Percentiles rank a stretch among this genome's conserved stretches.
Conservation (phyloP, 2,113 vertebrate species). For the Tupaia chinensis region DNA sequence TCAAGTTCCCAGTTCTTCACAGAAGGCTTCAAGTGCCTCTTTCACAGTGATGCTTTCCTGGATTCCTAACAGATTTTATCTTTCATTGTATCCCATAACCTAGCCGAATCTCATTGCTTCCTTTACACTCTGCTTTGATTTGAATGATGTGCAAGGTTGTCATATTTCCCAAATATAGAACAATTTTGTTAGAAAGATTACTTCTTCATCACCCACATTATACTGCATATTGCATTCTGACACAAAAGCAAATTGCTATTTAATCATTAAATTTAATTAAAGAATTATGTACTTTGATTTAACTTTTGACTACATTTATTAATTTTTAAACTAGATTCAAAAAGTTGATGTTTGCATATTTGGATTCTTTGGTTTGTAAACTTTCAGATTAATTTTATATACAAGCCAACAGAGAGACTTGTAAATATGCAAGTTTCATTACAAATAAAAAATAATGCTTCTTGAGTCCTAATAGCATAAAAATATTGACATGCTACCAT, state of each 20-base stretch:
- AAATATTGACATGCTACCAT: not conserved
- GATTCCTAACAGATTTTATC: not conserved
- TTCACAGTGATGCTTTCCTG: not conserved
- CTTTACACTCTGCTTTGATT: not conserved
- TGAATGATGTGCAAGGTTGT: not conserved
- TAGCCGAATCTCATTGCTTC: not conserved
- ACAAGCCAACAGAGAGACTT: not conserved
- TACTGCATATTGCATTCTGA: not conserved
- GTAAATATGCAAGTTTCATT: not conserved
- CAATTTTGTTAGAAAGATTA: not conserved
- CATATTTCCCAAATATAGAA: not conserved
- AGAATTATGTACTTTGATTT: not conserved
- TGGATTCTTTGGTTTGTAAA: not conserved
- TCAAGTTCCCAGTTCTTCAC: not conserved
- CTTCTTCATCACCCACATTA: not conserved
- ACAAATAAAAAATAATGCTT: not conserved
- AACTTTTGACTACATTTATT: not conserved
- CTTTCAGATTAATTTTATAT: not conserved
- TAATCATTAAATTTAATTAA: slow-evolving; percentile 15
- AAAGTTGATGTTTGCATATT: not conserved
- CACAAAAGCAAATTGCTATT: not conserved
- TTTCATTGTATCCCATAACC: not conserved
- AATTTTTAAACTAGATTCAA: not conserved
- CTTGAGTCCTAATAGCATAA: not conserved
- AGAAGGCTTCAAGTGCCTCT: not conserved